A percentile compares a stretch with the other conserved stretches of the same genome.
Evolutionary conservation across 1,140 invertebrate species (phyloP).

Genomic region (Teleopsis dalmanni): DNA sequence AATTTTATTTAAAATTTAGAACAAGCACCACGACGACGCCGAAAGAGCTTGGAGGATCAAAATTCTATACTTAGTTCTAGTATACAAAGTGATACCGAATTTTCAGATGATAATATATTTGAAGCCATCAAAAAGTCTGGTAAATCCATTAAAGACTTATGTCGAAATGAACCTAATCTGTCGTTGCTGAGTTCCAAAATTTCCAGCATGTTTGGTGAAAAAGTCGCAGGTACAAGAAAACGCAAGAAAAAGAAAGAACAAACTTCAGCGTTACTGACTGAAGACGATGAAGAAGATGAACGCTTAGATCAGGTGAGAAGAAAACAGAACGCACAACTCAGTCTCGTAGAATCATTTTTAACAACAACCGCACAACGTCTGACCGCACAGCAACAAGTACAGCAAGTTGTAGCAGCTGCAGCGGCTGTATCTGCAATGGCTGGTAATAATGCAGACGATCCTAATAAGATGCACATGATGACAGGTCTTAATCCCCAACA

Average conservation of each 20-base stretch:
- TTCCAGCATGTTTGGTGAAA: slow-evolving; percentile 39
- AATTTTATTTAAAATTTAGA: slow-evolving; percentile 21
- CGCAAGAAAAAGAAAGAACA: slow-evolving; percentile 35
- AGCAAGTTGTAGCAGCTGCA: slow-evolving; percentile 38
- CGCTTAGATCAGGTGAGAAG: slow-evolving; percentile 31
- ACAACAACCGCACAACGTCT: slow-evolving; percentile 39
- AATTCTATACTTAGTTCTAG: slow-evolving; percentile 39
- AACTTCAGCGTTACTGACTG: slow-evolving; percentile 14
- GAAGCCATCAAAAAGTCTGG: slow-evolving; percentile 44
- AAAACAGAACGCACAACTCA: slow-evolving; percentile 40
- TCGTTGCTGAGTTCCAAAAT: slow-evolving; percentile 43
- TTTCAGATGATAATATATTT: slow-evolving; percentile 41
- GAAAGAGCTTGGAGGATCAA: slow-evolving; percentile 41
- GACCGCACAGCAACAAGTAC: slow-evolving; percentile 38
- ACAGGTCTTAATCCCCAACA: slow-evolving; percentile 20
- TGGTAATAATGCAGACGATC: slow-evolving; percentile 24
- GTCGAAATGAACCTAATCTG: slow-evolving; percentile 40
- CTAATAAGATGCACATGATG: slow-evolving; percentile 34
- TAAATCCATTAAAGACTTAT: slow-evolving; percentile 42
- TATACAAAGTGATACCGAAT: slow-evolving; percentile 40
- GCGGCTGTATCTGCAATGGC: slow-evolving; percentile 40
- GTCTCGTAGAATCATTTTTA: slow-evolving; percentile 39
- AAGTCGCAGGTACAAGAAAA: slow-evolving; percentile 26
- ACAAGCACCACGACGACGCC: slow-evolving; percentile 39
- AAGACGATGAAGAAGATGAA: slow-evolving; percentile 28